Conservation (phyloP, 2,797 vertebrate species). For the Sciaenops ocellatus region DNA sequence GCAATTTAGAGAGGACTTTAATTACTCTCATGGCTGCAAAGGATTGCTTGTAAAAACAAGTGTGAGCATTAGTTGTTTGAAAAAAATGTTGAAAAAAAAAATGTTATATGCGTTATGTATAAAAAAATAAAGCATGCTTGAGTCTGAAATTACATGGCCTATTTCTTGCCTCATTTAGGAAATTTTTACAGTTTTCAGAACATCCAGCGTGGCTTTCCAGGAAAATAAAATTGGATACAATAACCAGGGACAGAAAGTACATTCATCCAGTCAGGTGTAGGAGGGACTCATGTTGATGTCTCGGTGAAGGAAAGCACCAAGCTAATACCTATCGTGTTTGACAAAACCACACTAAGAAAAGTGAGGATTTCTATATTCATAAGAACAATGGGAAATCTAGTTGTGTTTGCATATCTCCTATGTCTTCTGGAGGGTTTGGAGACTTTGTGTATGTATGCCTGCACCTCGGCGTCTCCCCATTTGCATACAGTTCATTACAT, state of each 20-base stretch:
- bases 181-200: conserved; percentile 2
- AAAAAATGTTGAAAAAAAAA: conserved; percentile 1
- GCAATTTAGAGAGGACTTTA: background rate
- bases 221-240: background rate
- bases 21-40: background rate
- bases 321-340: background rate
- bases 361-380: background rate
- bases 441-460: background rate
- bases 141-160: conserved; percentile 10
- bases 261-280: conserved; percentile 1
- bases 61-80: background rate
- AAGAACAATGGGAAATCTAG: background rate
- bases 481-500: conserved; percentile 6
- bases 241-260: conserved; percentile 1
- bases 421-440: background rate
- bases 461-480: background rate
- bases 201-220: background rate
- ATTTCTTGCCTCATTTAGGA: conserved; percentile 19
- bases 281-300: conserved; percentile 1
- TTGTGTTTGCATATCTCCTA: background rate
- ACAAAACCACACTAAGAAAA: background rate
- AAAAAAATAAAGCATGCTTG: background rate
- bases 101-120: background rate
- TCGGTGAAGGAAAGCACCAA: background rate
- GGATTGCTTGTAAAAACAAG: background rate